phyloP scores from a whole-genome alignment of 2,888 invertebrate genomes.

The Xanthorhoe designata region DNA sequence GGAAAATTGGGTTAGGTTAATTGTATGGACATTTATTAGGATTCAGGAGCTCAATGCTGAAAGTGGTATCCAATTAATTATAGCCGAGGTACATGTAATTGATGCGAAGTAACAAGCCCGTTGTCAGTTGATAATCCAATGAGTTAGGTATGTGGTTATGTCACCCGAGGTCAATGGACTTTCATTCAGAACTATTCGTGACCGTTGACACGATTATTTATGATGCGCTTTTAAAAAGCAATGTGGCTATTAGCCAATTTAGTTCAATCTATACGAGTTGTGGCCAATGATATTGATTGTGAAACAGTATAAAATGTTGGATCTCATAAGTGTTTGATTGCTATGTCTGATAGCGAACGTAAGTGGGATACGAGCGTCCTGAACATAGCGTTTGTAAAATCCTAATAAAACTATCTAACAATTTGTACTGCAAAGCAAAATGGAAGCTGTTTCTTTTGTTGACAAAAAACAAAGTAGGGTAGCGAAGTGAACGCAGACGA shows the following conservation, averaged over 20 bases:
- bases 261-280: constrained; percentile 52
- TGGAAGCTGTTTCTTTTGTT: constrained; percentile 25
- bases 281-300: constrained; percentile 44
- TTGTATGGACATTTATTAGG: constrained; percentile 38
- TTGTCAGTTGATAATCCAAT: constrained; percentile 65
- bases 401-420: constrained; percentile 1
- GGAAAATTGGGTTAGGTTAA: constrained; percentile 2
- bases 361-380: constrained; percentile 24
- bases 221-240: constrained; percentile 50
- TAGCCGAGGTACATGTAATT: constrained; percentile 52
- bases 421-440: constrained; percentile 14
- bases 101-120: constrained; percentile 58
- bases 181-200: constrained; percentile 53
- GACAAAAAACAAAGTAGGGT: constrained; percentile 43
- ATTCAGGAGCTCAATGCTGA: constrained; percentile 40
- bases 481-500: constrained; percentile 46
- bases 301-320: constrained; percentile 39
- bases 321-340: constrained; percentile 38
- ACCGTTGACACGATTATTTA: constrained; percentile 52
- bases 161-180: constrained; percentile 66
- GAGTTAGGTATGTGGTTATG: constrained; percentile 57
- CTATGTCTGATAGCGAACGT: constrained; percentile 31
- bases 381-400: constrained; percentile 14
- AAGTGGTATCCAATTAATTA: constrained; percentile 37
- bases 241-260: constrained; percentile 56